Conservation (phyloP, 2,797 vertebrate genomes). For the Argya squamiceps region DNA sequence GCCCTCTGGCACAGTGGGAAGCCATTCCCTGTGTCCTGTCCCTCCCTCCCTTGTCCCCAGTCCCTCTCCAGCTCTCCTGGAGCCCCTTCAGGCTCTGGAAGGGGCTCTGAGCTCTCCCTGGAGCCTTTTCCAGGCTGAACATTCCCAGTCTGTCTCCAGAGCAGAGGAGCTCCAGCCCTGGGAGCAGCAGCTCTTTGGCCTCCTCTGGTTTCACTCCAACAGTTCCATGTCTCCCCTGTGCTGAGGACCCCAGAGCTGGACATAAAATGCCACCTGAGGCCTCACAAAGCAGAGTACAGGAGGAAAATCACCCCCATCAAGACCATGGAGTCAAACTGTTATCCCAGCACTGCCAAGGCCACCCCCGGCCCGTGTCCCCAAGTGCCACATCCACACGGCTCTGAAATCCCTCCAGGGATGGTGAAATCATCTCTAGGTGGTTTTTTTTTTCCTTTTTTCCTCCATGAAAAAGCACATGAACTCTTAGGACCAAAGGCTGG, state of each 20-base stretch:
- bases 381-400: rapidly evolving
- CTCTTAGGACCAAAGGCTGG: neutral
- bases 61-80: neutral
- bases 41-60: rapidly evolving
- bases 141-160: neutral
- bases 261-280: neutral
- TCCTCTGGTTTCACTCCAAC: neutral
- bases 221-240: rapidly evolving
- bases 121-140: neutral
- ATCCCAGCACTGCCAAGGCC: neutral
- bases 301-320: neutral
- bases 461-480: neutral
- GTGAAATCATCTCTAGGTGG: rapidly evolving
- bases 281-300: neutral
- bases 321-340: rapidly evolving
- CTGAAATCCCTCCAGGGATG: neutral
- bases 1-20: neutral
- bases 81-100: neutral
- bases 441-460: rapidly evolving
- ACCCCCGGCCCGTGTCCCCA: neutral
- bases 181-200: rapidly evolving
- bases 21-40: neutral
- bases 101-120: neutral
- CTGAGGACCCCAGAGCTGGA: neutral
- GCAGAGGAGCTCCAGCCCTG: neutral